Evolutionary conservation across 2,888 invertebrate genomes (phyloP), one percentile per base, ranked within the genome.

Genomic region (Vannuccia rotundouncinata): DNA sequence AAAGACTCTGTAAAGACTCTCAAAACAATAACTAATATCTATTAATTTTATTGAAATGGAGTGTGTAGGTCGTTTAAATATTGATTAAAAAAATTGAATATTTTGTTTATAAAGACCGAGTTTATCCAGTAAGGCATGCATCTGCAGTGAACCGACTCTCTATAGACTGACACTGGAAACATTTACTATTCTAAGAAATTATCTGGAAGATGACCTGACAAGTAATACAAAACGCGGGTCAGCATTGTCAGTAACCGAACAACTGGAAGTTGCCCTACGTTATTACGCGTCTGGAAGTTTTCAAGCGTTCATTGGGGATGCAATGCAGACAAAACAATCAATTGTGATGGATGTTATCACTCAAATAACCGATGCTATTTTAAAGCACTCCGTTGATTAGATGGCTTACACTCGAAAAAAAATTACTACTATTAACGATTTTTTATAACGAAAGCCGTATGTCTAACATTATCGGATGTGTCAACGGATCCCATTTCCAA

Each of bases 291-390:
- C 66, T 5, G 17, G 66, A 66, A 66, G 10, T 66, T 66, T 66
- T n/a, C 66, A 66, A 66, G 66, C 66, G 2, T 17, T n/a, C 22
- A 66, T 66, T n/a, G 66, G 66, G 25, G 66, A 66, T 66, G 25
- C 66, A 17, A 66, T 66, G 66, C 5, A 22, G 22, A 66, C 25
- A 17, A 66, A 66, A 22, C 66, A 22, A 27, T 66, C 66, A 5
- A 66, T 27, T 66, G 25, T 66, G 66, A 66, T 17, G 13, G 22
- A 5, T 66, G 66, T 66, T 13, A 66, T 66, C 5, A 66, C 66
- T 66, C 66, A 66, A 66, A 27, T 66, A 66, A 66, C 66, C 66
- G 66, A 66, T 66, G 10, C 66, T 66, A 66, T 66, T 66, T 66
- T 66, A 27, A 66, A 66, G 66, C 66, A 66, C 25, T n/a, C 25